These are phyloP conservation scores for Dreissena rostriformis DNA, from an alignment of 1,140 invertebrate genomes.

Conservation along the genomic window DNA sequence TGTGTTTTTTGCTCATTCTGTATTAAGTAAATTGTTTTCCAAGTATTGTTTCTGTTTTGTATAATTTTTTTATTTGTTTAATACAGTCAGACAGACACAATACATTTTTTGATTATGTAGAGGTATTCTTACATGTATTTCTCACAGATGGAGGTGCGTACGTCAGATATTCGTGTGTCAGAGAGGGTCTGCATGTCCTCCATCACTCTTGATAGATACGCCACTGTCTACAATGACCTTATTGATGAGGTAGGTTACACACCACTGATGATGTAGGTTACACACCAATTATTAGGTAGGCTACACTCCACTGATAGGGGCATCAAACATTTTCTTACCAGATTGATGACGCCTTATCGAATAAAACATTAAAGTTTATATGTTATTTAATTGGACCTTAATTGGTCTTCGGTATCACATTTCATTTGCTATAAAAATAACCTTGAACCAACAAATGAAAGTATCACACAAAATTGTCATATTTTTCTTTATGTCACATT, in stretches of 20 bases:
- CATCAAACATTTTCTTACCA: no score
- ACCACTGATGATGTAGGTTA: slow-evolving; percentile 71
- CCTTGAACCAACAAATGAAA: no score
- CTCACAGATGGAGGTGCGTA: slow-evolving; percentile 75
- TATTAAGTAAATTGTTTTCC: not conserved
- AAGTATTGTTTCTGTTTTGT: not conserved
- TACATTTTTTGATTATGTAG: no score
- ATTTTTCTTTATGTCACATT: no score
- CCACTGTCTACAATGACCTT: slow-evolving; percentile 80
- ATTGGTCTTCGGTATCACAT: no score
- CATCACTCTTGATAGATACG: slow-evolving; percentile 73
- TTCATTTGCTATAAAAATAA: no score
- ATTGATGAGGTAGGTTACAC: slow-evolving; percentile 74
- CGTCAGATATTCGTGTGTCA: slow-evolving; percentile 80
- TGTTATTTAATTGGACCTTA: no score
- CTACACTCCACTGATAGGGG: not conserved
- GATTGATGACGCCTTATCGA: no score
- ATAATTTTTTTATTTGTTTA: no score
- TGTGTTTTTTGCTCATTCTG: not conserved
- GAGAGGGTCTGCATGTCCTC: slow-evolving; percentile 79
- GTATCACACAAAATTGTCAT: no score
- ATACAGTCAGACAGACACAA: no score
- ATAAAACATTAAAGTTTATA: no score
- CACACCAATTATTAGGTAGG: slow-evolving; percentile 72
- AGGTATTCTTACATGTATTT: not conserved